Conservation (phyloP, 2,797 vertebrate genomes). For the Austrolebias charrua region DNA sequence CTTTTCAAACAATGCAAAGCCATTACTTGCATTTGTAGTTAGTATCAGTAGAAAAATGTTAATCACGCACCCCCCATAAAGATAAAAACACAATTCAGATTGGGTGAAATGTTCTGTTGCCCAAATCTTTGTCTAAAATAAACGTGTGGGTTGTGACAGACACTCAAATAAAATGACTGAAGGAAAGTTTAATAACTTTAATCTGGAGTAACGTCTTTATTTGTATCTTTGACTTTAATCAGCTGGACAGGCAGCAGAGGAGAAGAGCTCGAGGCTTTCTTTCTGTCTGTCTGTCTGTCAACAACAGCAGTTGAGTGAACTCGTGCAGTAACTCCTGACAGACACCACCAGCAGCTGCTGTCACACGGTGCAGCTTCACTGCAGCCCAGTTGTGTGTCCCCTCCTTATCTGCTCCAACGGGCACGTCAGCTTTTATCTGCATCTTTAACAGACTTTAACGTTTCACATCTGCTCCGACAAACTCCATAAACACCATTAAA, state of each 20-base stretch:
- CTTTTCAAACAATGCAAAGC: too few species aligned
- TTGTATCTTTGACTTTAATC: conserved; percentile 5
- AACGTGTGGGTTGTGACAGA: too few species aligned
- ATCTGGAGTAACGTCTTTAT: not conserved
- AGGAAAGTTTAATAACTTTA: not conserved
- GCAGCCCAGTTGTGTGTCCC: conserved; percentile 24
- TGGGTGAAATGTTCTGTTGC: too few species aligned
- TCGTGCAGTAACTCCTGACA: conserved; percentile 1
- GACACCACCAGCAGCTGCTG: conserved; percentile 7
- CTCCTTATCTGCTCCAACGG: conserved; percentile 68
- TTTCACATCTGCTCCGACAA: conserved; percentile 71
- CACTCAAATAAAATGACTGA: not conserved
- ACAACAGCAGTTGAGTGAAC: conserved; percentile 13
- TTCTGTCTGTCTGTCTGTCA: not conserved
- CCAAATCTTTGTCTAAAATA: too few species aligned
- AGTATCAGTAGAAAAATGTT: not conserved
- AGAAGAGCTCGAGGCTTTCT: not conserved
- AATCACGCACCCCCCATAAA: too few species aligned
- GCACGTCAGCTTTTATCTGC: conserved; percentile 55
- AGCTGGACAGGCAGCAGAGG: not conserved
- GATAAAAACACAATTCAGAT: too few species aligned
- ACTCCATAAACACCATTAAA: conserved; percentile 69
- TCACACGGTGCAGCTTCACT: conserved; percentile 45
- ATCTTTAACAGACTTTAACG: conserved; percentile 56
- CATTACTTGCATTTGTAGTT: not conserved